phyloP scores from a whole-genome alignment of 2,888 invertebrate genomes.

The Epistrophella euchroma region DNA sequence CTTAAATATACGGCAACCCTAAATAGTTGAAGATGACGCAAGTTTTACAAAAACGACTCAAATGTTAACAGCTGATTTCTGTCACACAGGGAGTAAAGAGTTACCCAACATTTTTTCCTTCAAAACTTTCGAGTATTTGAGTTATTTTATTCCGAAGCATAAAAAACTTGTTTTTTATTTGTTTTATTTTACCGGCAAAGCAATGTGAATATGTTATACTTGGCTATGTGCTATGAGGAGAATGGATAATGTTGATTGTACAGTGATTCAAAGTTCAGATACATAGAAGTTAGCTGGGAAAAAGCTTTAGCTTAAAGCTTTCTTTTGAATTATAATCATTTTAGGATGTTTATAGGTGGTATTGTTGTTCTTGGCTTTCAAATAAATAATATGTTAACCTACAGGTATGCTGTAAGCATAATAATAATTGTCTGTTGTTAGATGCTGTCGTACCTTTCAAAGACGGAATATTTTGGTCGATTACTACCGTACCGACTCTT shows the following conservation, averaged over 20 bases:
- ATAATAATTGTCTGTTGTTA: background rate
- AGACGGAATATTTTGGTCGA: too few species aligned
- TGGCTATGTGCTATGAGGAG: background rate
- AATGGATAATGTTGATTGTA: background rate
- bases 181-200: constrained; percentile 53
- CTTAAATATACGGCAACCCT: background rate
- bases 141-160: constrained; percentile 1
- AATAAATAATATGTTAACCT: constrained; percentile 53
- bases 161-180: constrained; percentile 56
- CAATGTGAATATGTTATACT: constrained; percentile 8
- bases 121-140: background rate
- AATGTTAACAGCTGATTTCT: constrained; percentile 40
- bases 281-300: constrained; percentile 30
- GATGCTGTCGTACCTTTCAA: too few species aligned
- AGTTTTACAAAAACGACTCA: constrained; percentile 12
- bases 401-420: constrained; percentile 23
- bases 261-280: background rate
- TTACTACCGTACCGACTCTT: too few species aligned
- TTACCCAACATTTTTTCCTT: background rate
- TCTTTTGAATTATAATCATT: too few species aligned
- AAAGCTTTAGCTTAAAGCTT: constrained; percentile 45
- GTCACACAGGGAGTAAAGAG: background rate
- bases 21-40: background rate
- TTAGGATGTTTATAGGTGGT: background rate
- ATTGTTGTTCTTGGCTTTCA: background rate